phyloP scores from a whole-genome alignment of 2,797 vertebrate genomes.

The Anguilla marmorata region DNA sequence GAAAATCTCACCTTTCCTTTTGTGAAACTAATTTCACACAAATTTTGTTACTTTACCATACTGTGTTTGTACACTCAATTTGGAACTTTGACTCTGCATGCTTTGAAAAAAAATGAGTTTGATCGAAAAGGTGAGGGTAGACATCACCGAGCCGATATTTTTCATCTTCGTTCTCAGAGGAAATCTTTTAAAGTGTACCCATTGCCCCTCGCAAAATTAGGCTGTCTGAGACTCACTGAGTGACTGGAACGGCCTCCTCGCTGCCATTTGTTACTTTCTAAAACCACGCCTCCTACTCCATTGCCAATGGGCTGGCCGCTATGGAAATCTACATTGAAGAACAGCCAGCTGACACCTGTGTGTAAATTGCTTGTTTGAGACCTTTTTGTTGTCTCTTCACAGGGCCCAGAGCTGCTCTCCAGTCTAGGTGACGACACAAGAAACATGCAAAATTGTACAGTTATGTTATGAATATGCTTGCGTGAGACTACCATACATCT shows the following conservation, averaged over 20 bases:
- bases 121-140: background rate
- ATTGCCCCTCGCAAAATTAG: background rate
- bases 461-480: slow-evolving; percentile 50
- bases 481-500: slow-evolving; percentile 65
- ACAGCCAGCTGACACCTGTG: slow-evolving; percentile 52
- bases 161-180: slow-evolving; percentile 1
- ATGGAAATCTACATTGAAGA: slow-evolving; percentile 74
- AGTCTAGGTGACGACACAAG: slow-evolving; percentile 73
- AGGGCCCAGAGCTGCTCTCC: slow-evolving; percentile 56
- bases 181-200: background rate
- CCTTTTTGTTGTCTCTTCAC: slow-evolving; percentile 13
- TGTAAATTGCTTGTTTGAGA: slow-evolving; percentile 41
- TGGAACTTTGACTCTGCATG: background rate
- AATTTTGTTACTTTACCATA: background rate
- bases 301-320: slow-evolving; percentile 65
- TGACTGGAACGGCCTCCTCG: slow-evolving; percentile 60
- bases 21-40: slow-evolving; percentile 23
- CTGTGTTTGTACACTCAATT: background rate
- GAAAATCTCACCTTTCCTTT: slow-evolving; percentile 41
- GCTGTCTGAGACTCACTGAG: background rate
- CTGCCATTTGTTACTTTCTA: slow-evolving; percentile 56
- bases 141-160: background rate
- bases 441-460: slow-evolving; percentile 79
- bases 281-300: slow-evolving; percentile 51
- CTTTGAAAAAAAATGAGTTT: background rate